Base-by-base conservation (phyloP, 1,140 invertebrate species). In the Ectropis grisescens region DNA sequence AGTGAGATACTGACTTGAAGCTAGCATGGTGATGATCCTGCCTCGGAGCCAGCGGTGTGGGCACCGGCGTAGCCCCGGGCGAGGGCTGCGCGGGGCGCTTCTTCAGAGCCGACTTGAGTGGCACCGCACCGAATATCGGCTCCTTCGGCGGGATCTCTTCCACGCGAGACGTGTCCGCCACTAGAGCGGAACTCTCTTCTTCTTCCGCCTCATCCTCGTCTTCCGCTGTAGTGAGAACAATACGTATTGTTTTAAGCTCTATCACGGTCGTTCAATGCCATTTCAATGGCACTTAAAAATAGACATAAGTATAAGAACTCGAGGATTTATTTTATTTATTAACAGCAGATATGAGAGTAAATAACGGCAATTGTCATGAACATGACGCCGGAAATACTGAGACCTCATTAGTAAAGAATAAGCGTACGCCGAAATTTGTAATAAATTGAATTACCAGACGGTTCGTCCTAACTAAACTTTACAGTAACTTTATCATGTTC, bases 91-190 rank as follows among this genome's bases (percentile, higher is more conserved):
- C 84, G 71, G 50, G 85, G 54, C 91, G 90, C 67, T 96, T 96
- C 83, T 96, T 96, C 24, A 96, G 84, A n/a, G 94, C 94, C 12
- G 93, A 95, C 67, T 96, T 96, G 28, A 95, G 85, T 37, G 94
- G 94, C 82, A 94, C 88, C 37, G 93, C 93, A 83, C 95, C 91
- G 66, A 93, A 90, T 58, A 90, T 89, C 10, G 92, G 92, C 82
- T 94, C 93, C 76, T 94, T 94, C 34, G 94, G 93, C 35, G 92
- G 93, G 38, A 96, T 94, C 80, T 95, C 92, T 70, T 96, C 93
- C 19, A 95, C 89, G 31, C 91, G 86, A 10, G 87, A 89, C 16
- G 92, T 93, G 65, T 95, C 92, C 52, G 93, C 37, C 84, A 84
- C 72, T 85, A 85, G 75, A 42, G 84, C 44, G 56, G 85, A 39